Base-by-base conservation (phyloP, 2,113 vertebrate genomes). In the Ginglymostoma cirratum region DNA sequence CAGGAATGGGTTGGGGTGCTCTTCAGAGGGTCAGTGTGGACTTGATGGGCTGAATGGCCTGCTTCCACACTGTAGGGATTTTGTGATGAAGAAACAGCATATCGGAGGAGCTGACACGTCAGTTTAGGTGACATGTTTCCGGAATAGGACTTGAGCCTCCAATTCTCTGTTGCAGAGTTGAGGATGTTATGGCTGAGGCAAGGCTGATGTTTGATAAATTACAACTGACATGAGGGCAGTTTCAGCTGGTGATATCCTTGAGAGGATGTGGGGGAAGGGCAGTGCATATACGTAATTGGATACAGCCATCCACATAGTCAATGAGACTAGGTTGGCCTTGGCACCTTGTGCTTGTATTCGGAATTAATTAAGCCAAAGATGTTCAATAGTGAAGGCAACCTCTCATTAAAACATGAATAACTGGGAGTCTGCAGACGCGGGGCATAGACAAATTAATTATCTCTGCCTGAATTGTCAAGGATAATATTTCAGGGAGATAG, bases 351-450 rank as follows among this genome's bases (percentile, higher is more conserved):
- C 34, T 93, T 67, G 34, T 67, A 66, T 38, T 93, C 30, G 38
- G 89, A 67, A 93, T 67, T 93, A 93, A 93, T 66, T 93, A 67
- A 93, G 89, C 65, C 89, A 93, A 93, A 93, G 89, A 38, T 66
- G 34, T 19, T 83, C n/a, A 30, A 93, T n/a, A 67, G n/a, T 93
- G 19, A 12, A 65, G 34, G 89, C 61, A 93, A 23, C 34, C 61
- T 67, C 61, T 93, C 89, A 93, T 93, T 67, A 93, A 93, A 66
- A 38, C 89, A 38, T n/a, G 5, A 38, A 93, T 38, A 93, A 66
- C 38, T 67, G 2, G 66, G n/a, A 66, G 61, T 66, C 89, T 19
- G 15, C 34, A 66, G 34, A 67, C 61, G 4, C 23, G 61, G 80
- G 89, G 61, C 66, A 93, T 24, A 93, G 61, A 42, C n/a, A 65